phyloP scores from a whole-genome alignment of 2,888 invertebrate species.

The Caenorhabditis sp. region DNA sequence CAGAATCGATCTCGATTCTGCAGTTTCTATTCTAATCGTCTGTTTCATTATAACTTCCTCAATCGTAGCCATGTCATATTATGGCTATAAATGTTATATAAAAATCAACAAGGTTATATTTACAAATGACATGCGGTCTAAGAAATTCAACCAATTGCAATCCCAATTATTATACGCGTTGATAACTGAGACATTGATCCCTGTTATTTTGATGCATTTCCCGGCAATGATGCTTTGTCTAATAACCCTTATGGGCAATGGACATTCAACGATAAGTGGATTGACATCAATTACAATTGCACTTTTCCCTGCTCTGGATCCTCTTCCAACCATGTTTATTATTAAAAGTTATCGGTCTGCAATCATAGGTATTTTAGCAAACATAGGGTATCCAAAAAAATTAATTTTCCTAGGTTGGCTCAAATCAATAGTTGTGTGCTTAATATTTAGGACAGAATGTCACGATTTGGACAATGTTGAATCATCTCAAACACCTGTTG shows the following conservation, averaged over 20 bases:
- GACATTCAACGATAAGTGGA: slow-evolving; percentile 20
- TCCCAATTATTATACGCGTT: not conserved
- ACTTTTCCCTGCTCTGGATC: slow-evolving; percentile 21
- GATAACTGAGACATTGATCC: slow-evolving; percentile 17
- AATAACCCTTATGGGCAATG: slow-evolving; percentile 17
- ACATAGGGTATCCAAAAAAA: too few species aligned
- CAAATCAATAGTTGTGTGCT: too few species aligned
- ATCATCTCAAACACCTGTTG: too few species aligned
- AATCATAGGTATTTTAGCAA: too few species aligned
- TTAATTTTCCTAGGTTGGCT: too few species aligned
- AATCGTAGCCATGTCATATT: slow-evolving; percentile 17
- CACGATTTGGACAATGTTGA: too few species aligned
- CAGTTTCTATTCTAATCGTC: not conserved
- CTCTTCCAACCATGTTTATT: slow-evolving; percentile 22
- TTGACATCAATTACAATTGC: slow-evolving; percentile 31
- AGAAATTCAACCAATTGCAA: not conserved
- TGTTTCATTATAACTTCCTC: slow-evolving; percentile 10
- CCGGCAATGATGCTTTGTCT: slow-evolving; percentile 21
- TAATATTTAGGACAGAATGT: too few species aligned
- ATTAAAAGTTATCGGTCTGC: too few species aligned
- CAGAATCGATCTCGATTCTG: not conserved
- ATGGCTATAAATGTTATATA: slow-evolving; percentile 20
- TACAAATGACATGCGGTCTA: not conserved
- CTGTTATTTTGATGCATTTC: slow-evolving; percentile 18
- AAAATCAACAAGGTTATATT: slow-evolving; percentile 4